Conservation (phyloP, 1,140 invertebrate genomes). For the Eumaeus atala region DNA sequence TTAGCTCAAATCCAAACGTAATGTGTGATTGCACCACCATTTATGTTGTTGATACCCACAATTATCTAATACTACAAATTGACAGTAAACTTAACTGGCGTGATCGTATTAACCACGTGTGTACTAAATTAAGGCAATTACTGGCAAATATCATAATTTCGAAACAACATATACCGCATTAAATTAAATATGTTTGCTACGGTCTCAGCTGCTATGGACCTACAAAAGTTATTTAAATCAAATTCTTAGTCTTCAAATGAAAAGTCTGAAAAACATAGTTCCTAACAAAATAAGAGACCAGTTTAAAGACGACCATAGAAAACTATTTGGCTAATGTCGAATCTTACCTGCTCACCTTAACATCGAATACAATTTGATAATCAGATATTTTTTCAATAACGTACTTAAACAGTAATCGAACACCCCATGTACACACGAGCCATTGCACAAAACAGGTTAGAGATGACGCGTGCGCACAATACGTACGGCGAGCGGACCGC, state of each 20-base stretch:
- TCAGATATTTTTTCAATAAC: no score
- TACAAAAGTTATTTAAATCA: constrained; percentile 24
- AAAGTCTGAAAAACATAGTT: constrained; percentile 21
- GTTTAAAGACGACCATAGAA: no score
- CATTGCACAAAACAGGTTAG: no score
- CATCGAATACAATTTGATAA: no score
- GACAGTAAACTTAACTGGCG: constrained; percentile 28
- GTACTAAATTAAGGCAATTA: constrained; percentile 24
- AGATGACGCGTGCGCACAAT: no score
- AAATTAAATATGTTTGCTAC: constrained; percentile 23
- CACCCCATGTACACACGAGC: no score
- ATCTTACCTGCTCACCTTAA: no score
- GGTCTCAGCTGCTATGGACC: constrained; percentile 22
- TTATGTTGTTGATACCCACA: constrained; percentile 17
- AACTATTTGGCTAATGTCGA: no score
- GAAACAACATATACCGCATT: constrained; percentile 22
- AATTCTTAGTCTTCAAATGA: constrained; percentile 23
- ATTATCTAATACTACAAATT: constrained; percentile 25
- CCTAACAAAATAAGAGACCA: no score
- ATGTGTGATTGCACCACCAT: constrained; percentile 20
- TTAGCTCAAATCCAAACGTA: no score
- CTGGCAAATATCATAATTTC: constrained; percentile 23
- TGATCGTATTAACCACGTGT: constrained; percentile 23
- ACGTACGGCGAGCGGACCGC: no score
- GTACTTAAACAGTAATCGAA: no score